phyloP scores from a whole-genome alignment of 2,888 invertebrate species.

The Reticulitermes lucifugus region DNA sequence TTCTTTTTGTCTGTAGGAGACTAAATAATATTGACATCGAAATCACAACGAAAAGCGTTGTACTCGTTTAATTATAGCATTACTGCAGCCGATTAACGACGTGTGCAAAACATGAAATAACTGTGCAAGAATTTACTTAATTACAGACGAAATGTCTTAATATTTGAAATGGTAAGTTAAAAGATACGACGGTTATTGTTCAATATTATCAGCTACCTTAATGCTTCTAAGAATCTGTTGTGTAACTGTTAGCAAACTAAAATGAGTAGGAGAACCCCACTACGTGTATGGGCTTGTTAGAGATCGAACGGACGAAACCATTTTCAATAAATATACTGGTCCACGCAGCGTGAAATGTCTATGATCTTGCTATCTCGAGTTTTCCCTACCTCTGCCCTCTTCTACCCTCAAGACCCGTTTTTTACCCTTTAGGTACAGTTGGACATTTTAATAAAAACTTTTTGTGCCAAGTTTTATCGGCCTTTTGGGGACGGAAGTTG shows the following conservation, averaged over 20 bases:
- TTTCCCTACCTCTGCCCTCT: neutral
- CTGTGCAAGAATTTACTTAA: too few species aligned
- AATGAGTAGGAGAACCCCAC: neutral
- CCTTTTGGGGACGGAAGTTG: neutral
- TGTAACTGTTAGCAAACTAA: neutral
- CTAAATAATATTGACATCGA: too few species aligned
- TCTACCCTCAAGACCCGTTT: neutral
- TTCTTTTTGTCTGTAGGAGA: too few species aligned
- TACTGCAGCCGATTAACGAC: too few species aligned
- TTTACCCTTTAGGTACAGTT: neutral
- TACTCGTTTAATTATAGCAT: too few species aligned
- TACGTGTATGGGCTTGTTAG: neutral
- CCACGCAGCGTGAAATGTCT: neutral
- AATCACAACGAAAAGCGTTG: too few species aligned
- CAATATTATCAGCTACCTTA: neutral
- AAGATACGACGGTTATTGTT: neutral
- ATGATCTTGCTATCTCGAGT: neutral
- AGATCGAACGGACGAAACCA: conserved; percentile 7
- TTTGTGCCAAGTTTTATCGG: neutral
- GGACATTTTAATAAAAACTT: conserved; percentile 12
- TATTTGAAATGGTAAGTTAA: too few species aligned
- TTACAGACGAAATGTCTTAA: too few species aligned
- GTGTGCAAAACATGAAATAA: too few species aligned
- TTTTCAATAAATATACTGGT: neutral
- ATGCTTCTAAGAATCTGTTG: neutral